These are phyloP conservation scores for Carcharodon carcharias DNA, from an alignment of 2,797 vertebrate species.

Conservation along the genomic window DNA sequence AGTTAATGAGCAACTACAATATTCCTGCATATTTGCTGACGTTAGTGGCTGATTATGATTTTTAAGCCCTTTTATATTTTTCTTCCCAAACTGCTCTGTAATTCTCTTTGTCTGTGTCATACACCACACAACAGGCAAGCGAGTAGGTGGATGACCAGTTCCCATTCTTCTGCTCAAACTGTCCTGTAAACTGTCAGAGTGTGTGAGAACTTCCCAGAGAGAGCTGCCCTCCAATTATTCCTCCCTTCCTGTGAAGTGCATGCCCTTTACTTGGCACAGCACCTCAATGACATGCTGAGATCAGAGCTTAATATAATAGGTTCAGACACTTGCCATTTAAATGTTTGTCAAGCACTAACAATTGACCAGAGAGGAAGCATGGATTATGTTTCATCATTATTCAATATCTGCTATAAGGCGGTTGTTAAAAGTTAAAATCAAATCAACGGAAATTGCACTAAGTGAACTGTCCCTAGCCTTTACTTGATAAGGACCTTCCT, in stretches of 20 bases:
- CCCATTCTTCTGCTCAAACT: neutral
- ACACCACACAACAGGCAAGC: neutral
- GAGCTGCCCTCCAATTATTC: neutral
- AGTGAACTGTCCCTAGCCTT: neutral
- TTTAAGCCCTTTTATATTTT: neutral
- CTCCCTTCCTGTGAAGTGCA: conserved; percentile 10
- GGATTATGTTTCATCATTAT: neutral
- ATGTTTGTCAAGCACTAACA: neutral
- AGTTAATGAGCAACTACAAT: conserved; percentile 1
- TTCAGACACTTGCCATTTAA: neutral
- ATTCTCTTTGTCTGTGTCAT: neutral
- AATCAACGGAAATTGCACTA: neutral
- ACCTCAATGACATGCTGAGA: conserved; percentile 26
- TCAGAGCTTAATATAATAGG: neutral
- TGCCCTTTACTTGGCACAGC: neutral
- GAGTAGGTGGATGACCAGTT: neutral
- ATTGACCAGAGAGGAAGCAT: conserved; percentile 2
- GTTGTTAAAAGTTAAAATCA: neutral
- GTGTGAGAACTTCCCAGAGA: neutral
- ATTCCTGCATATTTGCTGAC: neutral
- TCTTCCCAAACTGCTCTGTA: neutral
- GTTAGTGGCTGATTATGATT: neutral
- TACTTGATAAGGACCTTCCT: neutral
- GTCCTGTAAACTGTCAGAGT: neutral
- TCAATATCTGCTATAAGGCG: neutral